A percentile compares a stretch with the other conserved stretches of the same genome.
Conservation (phyloP, 2,888 invertebrate genomes). For the Barypeithes pellucidus region DNA sequence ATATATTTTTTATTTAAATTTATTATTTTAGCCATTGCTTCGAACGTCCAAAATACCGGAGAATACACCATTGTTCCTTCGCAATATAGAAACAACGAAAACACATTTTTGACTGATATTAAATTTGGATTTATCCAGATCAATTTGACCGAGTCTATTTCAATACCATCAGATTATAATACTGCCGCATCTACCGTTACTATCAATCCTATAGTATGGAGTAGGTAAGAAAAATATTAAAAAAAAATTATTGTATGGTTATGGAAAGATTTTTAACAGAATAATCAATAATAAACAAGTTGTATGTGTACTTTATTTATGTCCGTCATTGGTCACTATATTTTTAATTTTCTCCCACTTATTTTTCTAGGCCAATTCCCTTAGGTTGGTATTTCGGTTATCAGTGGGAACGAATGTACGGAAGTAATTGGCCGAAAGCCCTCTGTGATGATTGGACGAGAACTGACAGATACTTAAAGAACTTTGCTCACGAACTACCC, state of each 20-base stretch:
- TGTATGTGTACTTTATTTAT: too few relatives aligned
- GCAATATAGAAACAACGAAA: constrained; percentile 80
- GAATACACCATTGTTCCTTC: constrained; percentile 82
- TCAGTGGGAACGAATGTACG: constrained; percentile 89
- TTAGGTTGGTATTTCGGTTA: constrained; percentile 93
- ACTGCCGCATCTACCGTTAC: constrained; percentile 52
- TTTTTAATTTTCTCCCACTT: constrained; percentile 7
- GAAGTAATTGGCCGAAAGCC: constrained; percentile 85
- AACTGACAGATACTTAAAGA: constrained; percentile 86
- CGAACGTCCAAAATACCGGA: constrained; percentile 72
- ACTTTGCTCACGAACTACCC: constrained; percentile 87
- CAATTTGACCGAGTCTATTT: constrained; percentile 84
- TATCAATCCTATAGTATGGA: constrained; percentile 82
- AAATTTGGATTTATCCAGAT: constrained; percentile 92
- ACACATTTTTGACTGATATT: constrained; percentile 81
- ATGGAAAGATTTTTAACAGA: too few relatives aligned
- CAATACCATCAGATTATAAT: constrained; percentile 67
- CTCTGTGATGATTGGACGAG: constrained; percentile 94
- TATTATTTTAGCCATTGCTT: constrained; percentile 74
- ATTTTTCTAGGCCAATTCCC: constrained; percentile 81
- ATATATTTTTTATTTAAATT: neutral
- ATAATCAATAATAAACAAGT: too few relatives aligned
- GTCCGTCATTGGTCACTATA: too few relatives aligned
- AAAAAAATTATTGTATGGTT: too few relatives aligned
- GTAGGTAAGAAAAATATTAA: constrained; percentile 72